These are phyloP conservation scores for Pandemis corylana DNA, from an alignment of 2,888 invertebrate species.

Conservation along the genomic window DNA sequence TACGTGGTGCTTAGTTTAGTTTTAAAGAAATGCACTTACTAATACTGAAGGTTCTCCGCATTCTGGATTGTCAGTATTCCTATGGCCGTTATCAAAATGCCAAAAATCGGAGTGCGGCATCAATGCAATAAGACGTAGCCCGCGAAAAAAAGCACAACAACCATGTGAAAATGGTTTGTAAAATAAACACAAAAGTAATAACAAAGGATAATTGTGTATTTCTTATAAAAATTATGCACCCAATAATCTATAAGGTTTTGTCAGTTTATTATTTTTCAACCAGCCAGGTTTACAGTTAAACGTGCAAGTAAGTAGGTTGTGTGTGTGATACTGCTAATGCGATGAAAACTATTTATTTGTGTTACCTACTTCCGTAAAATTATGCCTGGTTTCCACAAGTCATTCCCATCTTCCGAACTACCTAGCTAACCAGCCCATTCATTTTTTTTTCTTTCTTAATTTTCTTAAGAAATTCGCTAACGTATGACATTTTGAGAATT, in stretches of 20 bases:
- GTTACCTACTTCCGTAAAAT: too few relatives aligned
- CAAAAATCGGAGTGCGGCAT: conserved; percentile 74
- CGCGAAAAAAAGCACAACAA: conserved; percentile 12
- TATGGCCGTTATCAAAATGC: conserved; percentile 57
- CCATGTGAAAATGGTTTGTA: conserved; percentile 17
- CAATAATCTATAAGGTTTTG: conserved; percentile 37
- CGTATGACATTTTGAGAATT: too few relatives aligned
- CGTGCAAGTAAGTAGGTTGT: background rate
- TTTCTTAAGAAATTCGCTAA: too few relatives aligned
- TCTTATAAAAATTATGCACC: conserved; percentile 33
- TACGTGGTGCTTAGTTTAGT: too few relatives aligned
- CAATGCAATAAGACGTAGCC: conserved; percentile 25
- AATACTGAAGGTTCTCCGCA: conserved; percentile 50
- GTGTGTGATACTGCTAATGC: background rate
- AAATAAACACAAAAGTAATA: conserved; percentile 29
- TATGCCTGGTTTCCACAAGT: too few relatives aligned
- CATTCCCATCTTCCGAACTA: too few relatives aligned
- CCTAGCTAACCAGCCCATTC: too few relatives aligned
- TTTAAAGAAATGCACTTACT: conserved; percentile 44
- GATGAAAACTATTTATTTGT: background rate
- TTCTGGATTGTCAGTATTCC: conserved; percentile 47
- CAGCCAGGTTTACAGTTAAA: conserved; percentile 15
- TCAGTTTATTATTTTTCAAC: conserved; percentile 23
- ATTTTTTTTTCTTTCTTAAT: too few relatives aligned
- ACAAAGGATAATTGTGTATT: conserved; percentile 22